Evolutionary conservation across 2,113 vertebrate genomes (phyloP), one percentile per base, ranked within the genome.

Genomic region (Hippocampus guttulatus): DNA sequence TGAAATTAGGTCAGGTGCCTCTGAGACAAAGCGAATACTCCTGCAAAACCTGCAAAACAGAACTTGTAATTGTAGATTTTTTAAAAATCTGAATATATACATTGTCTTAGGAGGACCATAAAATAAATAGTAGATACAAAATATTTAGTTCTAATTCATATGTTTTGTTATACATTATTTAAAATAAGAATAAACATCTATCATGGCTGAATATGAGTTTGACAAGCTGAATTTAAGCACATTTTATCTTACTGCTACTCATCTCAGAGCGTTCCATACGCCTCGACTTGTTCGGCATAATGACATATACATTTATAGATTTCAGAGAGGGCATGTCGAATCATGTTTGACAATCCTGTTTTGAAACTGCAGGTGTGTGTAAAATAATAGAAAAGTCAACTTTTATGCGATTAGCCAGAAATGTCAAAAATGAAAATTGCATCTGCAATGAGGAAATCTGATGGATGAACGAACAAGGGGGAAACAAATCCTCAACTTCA

Each of bases 311-410:
- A 41, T 58, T n/a, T 2, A 33, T 64, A 64, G 7, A 23, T 64
- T 73, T 83, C 67, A 69, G 62, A 62, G 71, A 68, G 69, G 68
- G n/a, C 5, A 5, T 66, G 84, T 69, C 30, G 68, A 1, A 45
- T 75, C 79, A 76, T 82, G 83, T 81, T 77, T 0, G n/a, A 0
- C 40, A 21, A 23, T 30, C 9, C 25, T 71, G 10, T 11, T 7
- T 18, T 51, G n/a, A 25, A 43, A 52, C 67, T 33, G n/a, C 63
- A 15, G 21, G 63, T 23, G 40, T 20, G 11, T 64, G 40, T 5
- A 21, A 41, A 12, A n/a, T 41, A 8, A 7, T 43, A 18, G 30
- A 62, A 62, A 62, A 62, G 3, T 38, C 30, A 38, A 62, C 30
- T 62, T 62, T 10, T 2, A 20, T 38, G 60, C 38, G 30, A 38